Conservation (phyloP, 2,113 vertebrate species). For the Menura novaehollandiae region DNA sequence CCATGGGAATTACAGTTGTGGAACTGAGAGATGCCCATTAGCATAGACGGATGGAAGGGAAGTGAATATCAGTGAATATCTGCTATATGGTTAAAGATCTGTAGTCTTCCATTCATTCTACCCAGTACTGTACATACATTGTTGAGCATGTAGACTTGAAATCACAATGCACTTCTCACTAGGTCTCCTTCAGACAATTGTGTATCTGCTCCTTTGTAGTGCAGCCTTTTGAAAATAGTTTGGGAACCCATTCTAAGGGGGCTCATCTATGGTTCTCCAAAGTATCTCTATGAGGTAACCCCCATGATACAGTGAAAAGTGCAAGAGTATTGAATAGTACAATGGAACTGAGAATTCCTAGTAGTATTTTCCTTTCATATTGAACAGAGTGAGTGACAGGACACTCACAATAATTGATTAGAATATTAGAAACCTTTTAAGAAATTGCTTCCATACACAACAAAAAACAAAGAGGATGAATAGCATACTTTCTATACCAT, state of each 20-base stretch:
- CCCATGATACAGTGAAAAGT: background rate
- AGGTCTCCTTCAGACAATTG: background rate
- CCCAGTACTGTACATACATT: background rate
- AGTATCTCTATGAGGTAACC: background rate
- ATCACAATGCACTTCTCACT: background rate
- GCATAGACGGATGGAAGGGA: background rate
- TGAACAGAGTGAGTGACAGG: background rate
- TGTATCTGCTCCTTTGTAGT: background rate
- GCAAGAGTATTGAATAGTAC: background rate
- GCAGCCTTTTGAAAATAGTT: background rate
- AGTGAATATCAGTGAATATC: background rate
- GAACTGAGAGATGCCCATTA: background rate
- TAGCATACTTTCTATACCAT: background rate
- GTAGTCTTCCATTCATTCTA: background rate
- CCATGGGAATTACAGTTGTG: background rate
- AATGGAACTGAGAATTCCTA: background rate
- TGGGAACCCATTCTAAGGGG: background rate
- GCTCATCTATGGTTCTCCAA: background rate
- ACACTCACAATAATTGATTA: background rate
- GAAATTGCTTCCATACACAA: background rate
- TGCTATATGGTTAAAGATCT: background rate
- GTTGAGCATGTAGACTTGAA: background rate
- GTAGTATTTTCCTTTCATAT: background rate
- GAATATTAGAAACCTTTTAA: background rate
- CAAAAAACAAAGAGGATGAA: background rate